Conservation (phyloP, 2,113 vertebrate genomes). For the Brevimyrus niger region DNA sequence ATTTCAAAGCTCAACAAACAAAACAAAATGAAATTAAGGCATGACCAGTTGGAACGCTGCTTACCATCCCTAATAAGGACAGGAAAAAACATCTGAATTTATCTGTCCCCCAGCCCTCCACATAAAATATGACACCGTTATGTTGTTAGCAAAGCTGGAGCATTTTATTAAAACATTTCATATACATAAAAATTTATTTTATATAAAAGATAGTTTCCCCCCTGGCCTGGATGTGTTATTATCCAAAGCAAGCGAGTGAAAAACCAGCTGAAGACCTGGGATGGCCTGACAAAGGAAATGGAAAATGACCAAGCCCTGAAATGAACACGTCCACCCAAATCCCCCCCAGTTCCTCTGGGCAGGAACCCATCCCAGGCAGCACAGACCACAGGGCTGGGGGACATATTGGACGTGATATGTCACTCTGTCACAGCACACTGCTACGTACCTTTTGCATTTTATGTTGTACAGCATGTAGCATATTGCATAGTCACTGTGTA, state of each 20-base stretch:
- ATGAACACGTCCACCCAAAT: neutral
- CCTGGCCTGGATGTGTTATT: neutral
- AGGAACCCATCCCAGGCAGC: too few species aligned
- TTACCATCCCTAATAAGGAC: conserved; percentile 23
- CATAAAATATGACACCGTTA: conserved; percentile 61
- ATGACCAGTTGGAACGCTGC: neutral
- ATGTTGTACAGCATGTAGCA: too few species aligned
- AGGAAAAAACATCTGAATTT: neutral
- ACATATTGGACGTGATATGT: too few species aligned
- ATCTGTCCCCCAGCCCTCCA: neutral
- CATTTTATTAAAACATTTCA: conserved; percentile 60
- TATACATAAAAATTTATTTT: conserved; percentile 55
- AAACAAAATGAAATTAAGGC: neutral
- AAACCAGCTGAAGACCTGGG: neutral
- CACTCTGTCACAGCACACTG: neutral
- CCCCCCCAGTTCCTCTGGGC: too few species aligned
- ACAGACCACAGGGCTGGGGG: too few species aligned
- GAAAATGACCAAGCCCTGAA: neutral
- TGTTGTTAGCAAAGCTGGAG: conserved; percentile 38
- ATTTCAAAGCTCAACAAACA: neutral
- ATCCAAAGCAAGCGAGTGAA: neutral
- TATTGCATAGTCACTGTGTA: neutral
- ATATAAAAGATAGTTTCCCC: conserved; percentile 45
- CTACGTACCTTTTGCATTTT: too few species aligned
- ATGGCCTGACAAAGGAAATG: neutral